Conservation (phyloP, 1,140 invertebrate species). For the Drosophila cardini region DNA sequence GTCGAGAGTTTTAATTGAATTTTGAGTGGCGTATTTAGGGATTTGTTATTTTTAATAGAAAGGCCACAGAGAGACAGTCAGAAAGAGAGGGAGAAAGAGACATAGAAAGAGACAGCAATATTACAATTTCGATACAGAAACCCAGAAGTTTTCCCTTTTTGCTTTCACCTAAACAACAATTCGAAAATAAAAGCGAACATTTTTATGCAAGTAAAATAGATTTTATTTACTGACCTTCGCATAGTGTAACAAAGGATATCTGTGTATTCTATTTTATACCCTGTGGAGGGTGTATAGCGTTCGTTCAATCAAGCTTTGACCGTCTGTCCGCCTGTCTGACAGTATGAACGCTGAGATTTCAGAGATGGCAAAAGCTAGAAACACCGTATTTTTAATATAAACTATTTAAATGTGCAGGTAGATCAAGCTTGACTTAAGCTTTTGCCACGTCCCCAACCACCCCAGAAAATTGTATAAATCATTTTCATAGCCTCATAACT, state of each 20-base stretch:
- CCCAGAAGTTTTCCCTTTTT: constrained; percentile 26
- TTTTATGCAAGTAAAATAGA: constrained; percentile 22
- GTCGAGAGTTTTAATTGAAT: constrained; percentile 81
- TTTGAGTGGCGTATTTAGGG: constrained; percentile 80
- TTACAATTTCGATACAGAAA: constrained; percentile 41
- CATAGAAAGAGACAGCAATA: constrained; percentile 20
- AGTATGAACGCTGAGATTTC: too few species aligned
- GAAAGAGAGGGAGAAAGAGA: neutral
- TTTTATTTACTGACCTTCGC: constrained; percentile 12
- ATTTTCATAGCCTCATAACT: too few species aligned
- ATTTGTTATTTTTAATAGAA: constrained; percentile 83
- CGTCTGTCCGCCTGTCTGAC: too few species aligned
- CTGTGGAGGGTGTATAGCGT: too few species aligned
- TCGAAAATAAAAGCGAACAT: constrained; percentile 11
- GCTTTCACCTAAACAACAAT: constrained; percentile 14
- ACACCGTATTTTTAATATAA: too few species aligned
- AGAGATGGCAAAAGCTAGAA: too few species aligned
- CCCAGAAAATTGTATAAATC: too few species aligned
- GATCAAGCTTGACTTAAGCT: too few species aligned
- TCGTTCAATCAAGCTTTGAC: too few species aligned
- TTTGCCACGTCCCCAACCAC: too few species aligned
- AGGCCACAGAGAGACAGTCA: constrained; percentile 37
- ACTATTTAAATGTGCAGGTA: too few species aligned
- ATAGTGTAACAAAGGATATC: constrained; percentile 22
- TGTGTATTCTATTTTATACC: constrained; percentile 5